Conservation (phyloP, 2,797 vertebrate genomes). For the Leptatherina wallacei region DNA sequence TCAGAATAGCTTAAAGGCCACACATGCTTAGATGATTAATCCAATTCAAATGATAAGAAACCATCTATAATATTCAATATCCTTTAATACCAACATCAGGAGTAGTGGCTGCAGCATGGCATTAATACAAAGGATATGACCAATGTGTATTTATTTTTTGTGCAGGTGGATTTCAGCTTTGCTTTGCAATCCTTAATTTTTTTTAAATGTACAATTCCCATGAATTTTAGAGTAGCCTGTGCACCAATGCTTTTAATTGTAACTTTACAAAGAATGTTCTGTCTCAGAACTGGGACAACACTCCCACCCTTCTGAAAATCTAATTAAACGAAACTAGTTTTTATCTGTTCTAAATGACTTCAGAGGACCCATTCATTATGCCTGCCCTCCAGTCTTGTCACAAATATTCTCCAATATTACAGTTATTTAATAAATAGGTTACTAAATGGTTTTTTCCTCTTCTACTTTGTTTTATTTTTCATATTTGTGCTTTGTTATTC, state of each 20-base stretch:
- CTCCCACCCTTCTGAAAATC: conserved; percentile 84
- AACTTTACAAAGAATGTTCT: conserved; percentile 80
- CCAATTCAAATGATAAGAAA: neutral
- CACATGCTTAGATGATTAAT: neutral
- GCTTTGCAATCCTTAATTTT: conserved; percentile 49
- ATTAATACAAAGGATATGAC: conserved; percentile 21
- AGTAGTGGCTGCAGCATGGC: neutral
- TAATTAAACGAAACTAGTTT: conserved; percentile 91
- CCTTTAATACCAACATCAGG: neutral
- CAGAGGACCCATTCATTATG: conserved; percentile 86
- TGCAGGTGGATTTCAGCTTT: conserved; percentile 35
- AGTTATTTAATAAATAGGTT: conserved; percentile 88
- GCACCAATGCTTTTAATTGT: conserved; percentile 78
- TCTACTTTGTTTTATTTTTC: conserved; percentile 59
- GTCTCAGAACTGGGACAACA: conserved; percentile 85
- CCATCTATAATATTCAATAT: neutral
- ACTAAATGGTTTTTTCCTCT: conserved; percentile 68
- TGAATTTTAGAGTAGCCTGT: conserved; percentile 77
- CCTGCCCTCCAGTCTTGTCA: conserved; percentile 86
- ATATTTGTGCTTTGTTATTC: conserved; percentile 38
- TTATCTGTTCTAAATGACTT: conserved; percentile 88
- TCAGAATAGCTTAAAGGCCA: neutral
- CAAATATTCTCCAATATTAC: conserved; percentile 84
- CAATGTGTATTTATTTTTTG: conserved; percentile 4
- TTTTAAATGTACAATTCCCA: conserved; percentile 70